These are phyloP conservation scores for Hormaphis cornu DNA, from an alignment of 1,140 invertebrate species.

Conservation along the genomic window DNA sequence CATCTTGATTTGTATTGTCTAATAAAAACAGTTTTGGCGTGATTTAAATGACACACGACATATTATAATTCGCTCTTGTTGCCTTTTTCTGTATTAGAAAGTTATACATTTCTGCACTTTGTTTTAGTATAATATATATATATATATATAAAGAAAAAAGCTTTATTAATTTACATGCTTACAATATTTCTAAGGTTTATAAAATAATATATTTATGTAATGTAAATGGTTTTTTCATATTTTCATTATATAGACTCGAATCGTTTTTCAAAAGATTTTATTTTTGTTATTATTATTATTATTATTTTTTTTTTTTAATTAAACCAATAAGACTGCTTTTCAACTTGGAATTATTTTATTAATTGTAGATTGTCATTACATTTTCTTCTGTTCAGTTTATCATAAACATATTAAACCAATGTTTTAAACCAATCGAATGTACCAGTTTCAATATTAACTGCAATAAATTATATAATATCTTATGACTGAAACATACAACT, in stretches of 20 bases:
- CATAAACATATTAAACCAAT: neutral
- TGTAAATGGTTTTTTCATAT: neutral
- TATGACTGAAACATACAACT: neutral
- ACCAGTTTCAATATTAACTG: neutral
- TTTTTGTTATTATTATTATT: slow-evolving; percentile 35
- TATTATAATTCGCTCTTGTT: neutral
- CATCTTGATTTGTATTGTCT: neutral
- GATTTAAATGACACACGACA: neutral
- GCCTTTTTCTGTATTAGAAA: neutral
- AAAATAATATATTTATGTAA: neutral
- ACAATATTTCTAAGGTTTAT: neutral
- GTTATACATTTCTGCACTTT: neutral
- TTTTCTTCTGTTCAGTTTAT: neutral
- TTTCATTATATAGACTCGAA: slow-evolving; percentile 22
- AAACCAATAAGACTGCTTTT: slow-evolving; percentile 24
- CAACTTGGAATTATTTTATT: slow-evolving; percentile 24
- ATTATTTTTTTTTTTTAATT: slow-evolving; percentile 33
- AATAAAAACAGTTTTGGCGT: neutral
- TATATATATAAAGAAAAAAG: neutral
- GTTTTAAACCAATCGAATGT: neutral
- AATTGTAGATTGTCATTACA: slow-evolving; percentile 8
- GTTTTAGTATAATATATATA: too few relatives aligned
- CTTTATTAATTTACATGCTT: slow-evolving; percentile 15
- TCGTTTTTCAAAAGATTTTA: slow-evolving; percentile 27
- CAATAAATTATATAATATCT: neutral